phyloP scores from a whole-genome alignment of 2,113 vertebrate genomes.

The Catharus bicknelli region DNA sequence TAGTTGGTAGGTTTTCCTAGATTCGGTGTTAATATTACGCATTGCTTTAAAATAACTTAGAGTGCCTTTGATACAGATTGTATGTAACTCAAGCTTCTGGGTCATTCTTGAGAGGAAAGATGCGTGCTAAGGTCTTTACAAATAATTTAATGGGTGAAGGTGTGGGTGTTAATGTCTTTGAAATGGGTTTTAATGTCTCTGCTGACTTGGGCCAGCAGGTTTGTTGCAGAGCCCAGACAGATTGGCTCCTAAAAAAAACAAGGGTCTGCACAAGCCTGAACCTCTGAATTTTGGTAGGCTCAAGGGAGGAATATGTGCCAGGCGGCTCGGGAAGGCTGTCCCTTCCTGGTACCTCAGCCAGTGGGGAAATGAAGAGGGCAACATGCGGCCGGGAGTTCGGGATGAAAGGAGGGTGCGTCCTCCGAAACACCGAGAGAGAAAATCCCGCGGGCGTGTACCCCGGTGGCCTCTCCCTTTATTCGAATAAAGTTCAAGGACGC shows the following conservation, averaged over 20 bases:
- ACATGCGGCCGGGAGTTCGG: fast-evolving
- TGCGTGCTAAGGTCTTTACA: background rate
- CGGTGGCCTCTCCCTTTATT: too few relatives aligned
- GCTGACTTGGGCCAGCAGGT: background rate
- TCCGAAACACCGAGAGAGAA: background rate
- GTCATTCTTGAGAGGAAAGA: background rate
- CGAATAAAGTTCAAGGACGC: background rate
- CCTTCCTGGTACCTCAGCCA: background rate
- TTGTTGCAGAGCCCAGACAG: background rate
- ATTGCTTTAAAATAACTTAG: background rate
- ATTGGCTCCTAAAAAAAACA: background rate
- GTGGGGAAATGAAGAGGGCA: background rate
- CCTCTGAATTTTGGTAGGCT: background rate
- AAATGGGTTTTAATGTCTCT: background rate
- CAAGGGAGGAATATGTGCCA: background rate
- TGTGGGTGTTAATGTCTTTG: background rate
- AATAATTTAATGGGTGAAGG: background rate
- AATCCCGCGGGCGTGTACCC: fast-evolving
- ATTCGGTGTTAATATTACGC: background rate
- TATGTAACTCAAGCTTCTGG: background rate
- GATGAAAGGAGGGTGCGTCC: background rate
- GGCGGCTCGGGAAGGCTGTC: background rate
- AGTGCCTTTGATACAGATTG: background rate
- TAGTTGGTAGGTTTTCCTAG: background rate
- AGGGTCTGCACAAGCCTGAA: background rate